Evolutionary conservation across 2,113 vertebrate species (phyloP).

Genomic region (Poicephalus meyeri): DNA sequence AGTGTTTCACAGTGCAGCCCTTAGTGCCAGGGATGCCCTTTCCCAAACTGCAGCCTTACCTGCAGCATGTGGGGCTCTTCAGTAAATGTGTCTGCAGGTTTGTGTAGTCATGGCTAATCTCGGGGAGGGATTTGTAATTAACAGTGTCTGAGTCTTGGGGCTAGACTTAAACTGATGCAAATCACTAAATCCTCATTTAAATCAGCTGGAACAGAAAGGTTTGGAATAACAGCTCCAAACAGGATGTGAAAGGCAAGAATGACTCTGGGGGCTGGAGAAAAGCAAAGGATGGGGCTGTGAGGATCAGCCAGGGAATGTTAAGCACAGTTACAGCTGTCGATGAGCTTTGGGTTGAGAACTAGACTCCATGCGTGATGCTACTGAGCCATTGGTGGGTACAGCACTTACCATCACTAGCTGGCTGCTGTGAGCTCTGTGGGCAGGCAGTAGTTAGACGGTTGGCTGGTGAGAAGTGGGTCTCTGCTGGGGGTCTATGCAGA

Average conservation of each 20-base stretch:
- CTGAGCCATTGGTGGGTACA: background rate
- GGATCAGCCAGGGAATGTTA: background rate
- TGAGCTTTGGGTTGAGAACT: background rate
- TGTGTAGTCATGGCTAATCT: background rate
- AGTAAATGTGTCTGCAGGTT: background rate
- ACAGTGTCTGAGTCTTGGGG: background rate
- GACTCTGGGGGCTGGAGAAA: background rate
- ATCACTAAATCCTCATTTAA: background rate
- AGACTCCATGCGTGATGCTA: accelerated
- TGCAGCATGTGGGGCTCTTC: background rate
- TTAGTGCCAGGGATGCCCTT: background rate
- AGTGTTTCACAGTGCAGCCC: background rate
- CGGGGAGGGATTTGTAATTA: background rate
- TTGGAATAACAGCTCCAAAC: background rate
- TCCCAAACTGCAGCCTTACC: background rate
- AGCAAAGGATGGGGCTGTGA: background rate
- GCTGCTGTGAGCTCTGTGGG: accelerated
- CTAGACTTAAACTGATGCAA: background rate
- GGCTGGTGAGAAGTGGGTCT: no score
- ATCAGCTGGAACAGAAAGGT: background rate
- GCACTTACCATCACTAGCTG: accelerated
- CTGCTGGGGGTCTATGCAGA: background rate
- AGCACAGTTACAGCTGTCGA: background rate
- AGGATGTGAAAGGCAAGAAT: background rate
- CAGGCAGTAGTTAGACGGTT: accelerated